phyloP scores from a whole-genome alignment of 2,888 invertebrate genomes.

The Dynastes maya region DNA sequence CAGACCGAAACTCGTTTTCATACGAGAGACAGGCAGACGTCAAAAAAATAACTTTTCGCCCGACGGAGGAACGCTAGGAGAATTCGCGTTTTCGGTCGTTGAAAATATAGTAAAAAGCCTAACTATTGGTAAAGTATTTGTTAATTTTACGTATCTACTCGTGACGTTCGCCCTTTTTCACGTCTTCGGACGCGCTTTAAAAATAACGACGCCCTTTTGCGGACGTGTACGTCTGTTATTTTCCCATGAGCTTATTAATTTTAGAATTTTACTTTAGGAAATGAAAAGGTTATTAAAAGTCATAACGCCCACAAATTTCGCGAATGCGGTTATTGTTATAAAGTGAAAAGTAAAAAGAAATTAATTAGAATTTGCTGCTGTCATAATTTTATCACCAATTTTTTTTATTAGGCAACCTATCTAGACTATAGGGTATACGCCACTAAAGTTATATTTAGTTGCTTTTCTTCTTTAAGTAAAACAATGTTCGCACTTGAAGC shows the following conservation, averaged over 20 bases:
- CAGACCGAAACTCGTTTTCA: constrained; percentile 38
- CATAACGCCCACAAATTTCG: not conserved
- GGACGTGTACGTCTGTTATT: not conserved
- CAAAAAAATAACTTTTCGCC: constrained; percentile 23
- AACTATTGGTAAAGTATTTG: too few relatives aligned
- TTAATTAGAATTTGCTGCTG: too few relatives aligned
- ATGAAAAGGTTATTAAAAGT: not conserved
- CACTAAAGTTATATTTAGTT: too few relatives aligned
- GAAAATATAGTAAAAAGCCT: not conserved
- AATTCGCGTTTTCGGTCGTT: not conserved
- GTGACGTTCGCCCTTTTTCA: constrained; percentile 9
- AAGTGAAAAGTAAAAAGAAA: too few relatives aligned
- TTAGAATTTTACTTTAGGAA: not conserved
- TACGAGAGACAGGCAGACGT: constrained; percentile 19
- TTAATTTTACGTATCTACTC: too few relatives aligned
- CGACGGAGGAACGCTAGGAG: not conserved
- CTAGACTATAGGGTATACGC: too few relatives aligned
- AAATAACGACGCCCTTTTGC: not conserved
- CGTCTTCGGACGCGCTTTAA: constrained; percentile 3
- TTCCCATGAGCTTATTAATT: not conserved
- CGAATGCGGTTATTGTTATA: too few relatives aligned
- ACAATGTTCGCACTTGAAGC: too few relatives aligned
- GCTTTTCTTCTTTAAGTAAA: too few relatives aligned
- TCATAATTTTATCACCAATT: too few relatives aligned
- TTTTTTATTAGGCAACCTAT: too few relatives aligned